A percentile compares a stretch with the other conserved stretches of the same genome.
phyloP scores from a whole-genome alignment of 2,888 invertebrate genomes.

The Trichogramma dendrolimi region DNA sequence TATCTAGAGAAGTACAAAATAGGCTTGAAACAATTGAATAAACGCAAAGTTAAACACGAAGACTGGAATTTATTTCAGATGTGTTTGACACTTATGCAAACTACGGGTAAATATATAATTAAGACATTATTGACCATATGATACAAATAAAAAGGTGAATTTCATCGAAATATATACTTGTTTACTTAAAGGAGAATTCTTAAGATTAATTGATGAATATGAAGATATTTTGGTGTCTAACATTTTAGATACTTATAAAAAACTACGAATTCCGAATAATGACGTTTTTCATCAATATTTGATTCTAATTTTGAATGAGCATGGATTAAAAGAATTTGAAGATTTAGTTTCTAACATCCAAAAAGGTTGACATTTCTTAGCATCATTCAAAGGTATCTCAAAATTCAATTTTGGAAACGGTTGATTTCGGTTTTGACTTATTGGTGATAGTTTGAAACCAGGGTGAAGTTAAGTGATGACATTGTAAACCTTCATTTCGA shows the following conservation, averaged over 20 bases:
- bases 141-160: neutral
- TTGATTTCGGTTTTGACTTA: too few relatives aligned
- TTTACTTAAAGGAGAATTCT: conserved; percentile 43
- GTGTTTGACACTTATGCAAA: conserved; percentile 64
- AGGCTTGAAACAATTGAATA: conserved; percentile 63
- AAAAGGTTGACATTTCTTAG: conserved; percentile 46
- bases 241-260: conserved; percentile 55
- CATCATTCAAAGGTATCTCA: too few relatives aligned
- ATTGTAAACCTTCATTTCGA: conserved; percentile 24
- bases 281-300: conserved; percentile 49
- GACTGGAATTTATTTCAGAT: conserved; percentile 69
- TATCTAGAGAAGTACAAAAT: conserved; percentile 65
- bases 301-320: conserved; percentile 49
- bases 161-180: neutral
- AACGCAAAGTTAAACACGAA: conserved; percentile 56
- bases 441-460: too few relatives aligned
- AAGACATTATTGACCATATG: conserved; percentile 24
- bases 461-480: too few relatives aligned
- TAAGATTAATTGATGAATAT: conserved; percentile 60
- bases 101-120: conserved; percentile 46
- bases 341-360: conserved; percentile 54
- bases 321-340: conserved; percentile 56
- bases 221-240: conserved; percentile 63
- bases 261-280: conserved; percentile 38
- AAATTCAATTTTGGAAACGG: too few relatives aligned